Evolutionary conservation across 2,888 invertebrate species (phyloP), one percentile per base, ranked within the genome.

Genomic region (Urechis unicinctus): DNA sequence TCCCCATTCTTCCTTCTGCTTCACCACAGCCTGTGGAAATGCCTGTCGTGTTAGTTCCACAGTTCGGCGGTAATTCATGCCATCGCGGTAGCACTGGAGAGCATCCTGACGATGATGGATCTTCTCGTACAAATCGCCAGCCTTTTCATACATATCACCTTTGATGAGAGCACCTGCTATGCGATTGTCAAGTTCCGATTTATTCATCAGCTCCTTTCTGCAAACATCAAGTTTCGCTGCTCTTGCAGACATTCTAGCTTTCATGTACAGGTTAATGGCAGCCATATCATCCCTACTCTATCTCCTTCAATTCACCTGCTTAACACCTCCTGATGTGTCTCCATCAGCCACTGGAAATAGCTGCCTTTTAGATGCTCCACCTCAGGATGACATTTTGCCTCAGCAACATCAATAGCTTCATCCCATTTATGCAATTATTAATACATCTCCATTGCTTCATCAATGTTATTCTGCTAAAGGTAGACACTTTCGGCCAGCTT

Each of bases 1-100:
- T 2, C 96, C 98, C 96, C 97, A 98, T 74, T 88, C 86, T 68
- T 91, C 89, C 78, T 99, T 98, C 58, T 98, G 80, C 4, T 82
- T 81, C 0, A 93, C 91, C 6, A 98, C 97, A 66, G 90, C 82
- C 54, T 73, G 71, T 0, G 84, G 84, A 66, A 79, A 82, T 25
- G 80, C 74, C 59, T 77, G 25, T 3, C 95, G 83, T 0, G 95
- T 92, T 53, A 97, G 80, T 72, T 96, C 93, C 24, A 96, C 85
- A 1, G 95, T 9, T 72, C 78, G 74, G 51, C 73, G 67, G 62
- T 71, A 83, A 9, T 88, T 85, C 44, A 88, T 85, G 5, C 91
- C 89, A 68, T 85, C 84, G 58, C 86, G 83, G 71, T 88, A 91
- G 68, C 86, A 86, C 50, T 87, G 85, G 53, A 91, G 83, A 0